Base-by-base conservation (phyloP, 2,113 vertebrate species). In the Scomber scombrus region DNA sequence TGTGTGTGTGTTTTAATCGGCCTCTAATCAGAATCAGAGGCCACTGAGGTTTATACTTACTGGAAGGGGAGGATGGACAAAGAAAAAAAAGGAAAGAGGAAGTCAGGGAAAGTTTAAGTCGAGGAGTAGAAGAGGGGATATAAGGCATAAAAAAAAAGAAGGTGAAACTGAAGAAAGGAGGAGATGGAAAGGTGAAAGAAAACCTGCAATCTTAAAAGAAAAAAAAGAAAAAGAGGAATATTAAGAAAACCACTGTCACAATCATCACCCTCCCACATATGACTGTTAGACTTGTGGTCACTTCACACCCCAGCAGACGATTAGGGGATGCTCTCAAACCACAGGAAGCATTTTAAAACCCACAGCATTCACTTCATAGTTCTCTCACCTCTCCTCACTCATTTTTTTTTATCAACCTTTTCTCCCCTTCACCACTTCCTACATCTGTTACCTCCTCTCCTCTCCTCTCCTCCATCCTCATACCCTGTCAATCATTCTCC, bases 31-130 rank as follows among this genome's bases (percentile, higher is more conserved):
- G 71, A 73, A 26, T 26, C 23, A 26, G 81, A 88, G 71, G 65
- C 85, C 85, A 80, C 65, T 69, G 79, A 89, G 86, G 85, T 83
- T 72, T 77, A 84, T 79, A 51, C 87, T 92, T 90, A 88, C 88
- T 76, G 92, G 89, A 89, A 92, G 82, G 70, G 29, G 81, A 71
- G 84, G 77, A 58, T 67, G 51, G 65, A 49, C 0, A 4, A 82
- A 78, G 71, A 31, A 83, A 69, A 47, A 43, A 29, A 47, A 75
- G 4, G 55, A 62, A 43, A 67, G 52, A 50, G 29, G 47, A 68
- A 68, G 47, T 63, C 29, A 40, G 73, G 52, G 52, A 71, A 45
- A 62, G 64, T 50, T 71, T 50, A 67, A 18, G 47, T 45, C 15
- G 16, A 45, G 4, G 31, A 13, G 47, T 45, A 23, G 16, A 45